Evolutionary conservation across 2,888 invertebrate genomes (phyloP).

Genomic region (Epistrophe grossulariae): DNA sequence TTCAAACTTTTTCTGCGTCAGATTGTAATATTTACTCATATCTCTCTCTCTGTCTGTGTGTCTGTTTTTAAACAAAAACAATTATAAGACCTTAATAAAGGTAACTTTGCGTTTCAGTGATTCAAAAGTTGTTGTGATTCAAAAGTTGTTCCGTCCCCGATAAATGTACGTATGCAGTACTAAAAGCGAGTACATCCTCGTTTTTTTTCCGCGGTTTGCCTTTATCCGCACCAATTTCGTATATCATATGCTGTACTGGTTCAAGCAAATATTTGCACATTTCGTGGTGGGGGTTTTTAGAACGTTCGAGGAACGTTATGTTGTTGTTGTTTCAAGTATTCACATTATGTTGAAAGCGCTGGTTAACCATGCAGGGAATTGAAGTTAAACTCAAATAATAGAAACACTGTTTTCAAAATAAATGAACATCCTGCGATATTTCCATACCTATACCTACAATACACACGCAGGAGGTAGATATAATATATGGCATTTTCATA

Average conservation of each 20-base stretch:
- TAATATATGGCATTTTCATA: neutral
- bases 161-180: neutral
- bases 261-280: conserved; percentile 65
- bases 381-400: conserved; percentile 66
- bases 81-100: conserved; percentile 47
- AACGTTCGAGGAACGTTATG: conserved; percentile 13
- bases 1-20: conserved; percentile 31
- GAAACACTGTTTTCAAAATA: conserved; percentile 53
- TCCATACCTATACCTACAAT: neutral
- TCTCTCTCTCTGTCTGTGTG: neutral
- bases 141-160: conserved; percentile 27
- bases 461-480: too few species aligned
- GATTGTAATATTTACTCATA: conserved; percentile 3
- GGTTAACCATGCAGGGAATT: conserved; percentile 71
- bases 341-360: conserved; percentile 65
- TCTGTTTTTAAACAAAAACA: conserved; percentile 39
- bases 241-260: conserved; percentile 56
- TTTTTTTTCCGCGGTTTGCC: conserved; percentile 30
- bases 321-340: conserved; percentile 53
- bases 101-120: conserved; percentile 55
- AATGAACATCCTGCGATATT: conserved; percentile 45
- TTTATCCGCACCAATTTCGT: conserved; percentile 51
- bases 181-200: conserved; percentile 7
- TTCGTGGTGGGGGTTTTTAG: conserved; percentile 38
- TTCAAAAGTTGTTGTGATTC: conserved; percentile 39